Evolutionary conservation across 2,797 vertebrate genomes (phyloP), one percentile per base, ranked within the genome.

Genomic region (Pseudocheirus occidentalis): DNA sequence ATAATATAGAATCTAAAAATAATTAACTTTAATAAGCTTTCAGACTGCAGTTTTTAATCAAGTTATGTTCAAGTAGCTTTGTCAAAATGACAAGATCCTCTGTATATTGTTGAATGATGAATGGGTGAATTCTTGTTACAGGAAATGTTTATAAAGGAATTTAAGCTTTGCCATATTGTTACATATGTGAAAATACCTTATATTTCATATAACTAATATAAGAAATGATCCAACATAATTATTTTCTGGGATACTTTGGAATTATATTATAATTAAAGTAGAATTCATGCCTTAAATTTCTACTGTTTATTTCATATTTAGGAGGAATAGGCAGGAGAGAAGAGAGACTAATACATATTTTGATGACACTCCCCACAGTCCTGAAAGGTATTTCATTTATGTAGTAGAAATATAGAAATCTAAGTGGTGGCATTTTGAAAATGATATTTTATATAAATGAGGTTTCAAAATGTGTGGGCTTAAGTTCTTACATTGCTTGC

Each of bases 311-410:
- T 98, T 95, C 95, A 95, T 95, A 97, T 98, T 98, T 98, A 99
- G 99, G 98, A 99, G 98, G 98, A 98, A 97, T 98, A 98, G 98
- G 98, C 98, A 98, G 97, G 98, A 99, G 97, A 98, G 97, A 97
- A 98, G 97, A 98, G 97, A 98, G 97, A 98, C 98, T 98, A 98
- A 98, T 97, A 95, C 97, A 94, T 98, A 98, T 98, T 98, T 97
- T 97, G 98, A 98, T 90, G 98, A 98, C 97, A 98, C 98, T 97
- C 95, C 96, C 96, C 97, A 97, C 98, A 96, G 97, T 97, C 97
- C 98, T 97, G 98, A 98, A 98, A 99, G 98, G 98, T 98, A 98
- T 97, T 98, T 97, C 92, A 97, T 95, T 95, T 96, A 92, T 97
- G 31, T 94, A 96, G 92, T 98, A 98, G 97, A 98, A 97, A 55